Base-by-base conservation (phyloP, 2,888 invertebrate genomes). In the Eristalis tenax region DNA sequence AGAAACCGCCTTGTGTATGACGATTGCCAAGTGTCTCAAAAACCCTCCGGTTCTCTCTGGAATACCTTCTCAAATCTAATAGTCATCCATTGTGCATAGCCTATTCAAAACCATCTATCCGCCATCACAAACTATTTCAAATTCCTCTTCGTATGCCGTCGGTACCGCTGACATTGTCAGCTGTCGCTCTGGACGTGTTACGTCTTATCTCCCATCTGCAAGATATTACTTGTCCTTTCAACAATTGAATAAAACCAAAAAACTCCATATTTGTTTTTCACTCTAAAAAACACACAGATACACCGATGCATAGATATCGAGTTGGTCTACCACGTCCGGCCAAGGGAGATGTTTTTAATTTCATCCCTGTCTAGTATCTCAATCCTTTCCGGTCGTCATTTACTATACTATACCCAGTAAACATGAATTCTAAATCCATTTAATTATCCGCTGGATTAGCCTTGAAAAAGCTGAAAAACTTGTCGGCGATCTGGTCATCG, bases 181-280 rank as follows among this genome's bases (percentile, higher is more conserved):
- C 84, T 73, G 81, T 76, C 84, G 76, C 57, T 64, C 63, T 18
- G 3, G 6, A n/a, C 35, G 43, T 28, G 81, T 81, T 85, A 81
- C 71, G 68, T 66, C 35, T 56, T 76, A 61, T 57, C 76, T 64
- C 11, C 23, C 75, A 76, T 71, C 68, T 43, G 22, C 66, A 13
- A 23, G 64, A 69, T 77, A 85, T 85, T 68, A 81, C 77, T 85
- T 85, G 81, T 85, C 81, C 85, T 85, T 85, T 81, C 76, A 77
- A 65, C 71, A 85, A 85, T 81, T 85, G 73, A 85, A 85, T 85
- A 85, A 85, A 26, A 81, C 59, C 43, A 40, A n/a, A n/a, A n/a
- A n/a, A n/a, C n/a, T 28, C 11, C 11, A 80, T 22, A 35, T 23
- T 43, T 18, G 63, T 61, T 70, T 57, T 32, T 61, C 73, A 4